Evolutionary conservation across 2,113 vertebrate species (phyloP).

Genomic region (Chamaea fasciata): DNA sequence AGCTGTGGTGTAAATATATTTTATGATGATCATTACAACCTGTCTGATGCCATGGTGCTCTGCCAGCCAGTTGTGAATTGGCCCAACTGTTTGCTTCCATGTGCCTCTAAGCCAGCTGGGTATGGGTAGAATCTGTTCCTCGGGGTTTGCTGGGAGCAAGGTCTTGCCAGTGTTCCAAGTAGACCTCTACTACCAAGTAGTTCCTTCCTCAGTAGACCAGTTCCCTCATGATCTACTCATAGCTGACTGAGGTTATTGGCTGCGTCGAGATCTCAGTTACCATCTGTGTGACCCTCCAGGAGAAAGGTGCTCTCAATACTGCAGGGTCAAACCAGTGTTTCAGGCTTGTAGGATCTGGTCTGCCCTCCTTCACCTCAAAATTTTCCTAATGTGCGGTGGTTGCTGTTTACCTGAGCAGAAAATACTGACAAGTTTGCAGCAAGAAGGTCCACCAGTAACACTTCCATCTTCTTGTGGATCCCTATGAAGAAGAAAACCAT

Average conservation of each 20-base stretch:
- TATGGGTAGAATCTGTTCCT: neutral
- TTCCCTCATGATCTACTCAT: neutral
- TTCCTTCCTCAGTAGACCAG: neutral
- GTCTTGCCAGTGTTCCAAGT: neutral
- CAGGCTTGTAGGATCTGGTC: neutral
- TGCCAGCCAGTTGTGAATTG: neutral
- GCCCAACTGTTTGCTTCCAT: rapidly evolving
- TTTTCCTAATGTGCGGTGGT: neutral
- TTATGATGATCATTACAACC: neutral
- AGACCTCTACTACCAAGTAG: no score
- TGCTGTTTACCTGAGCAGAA: neutral
- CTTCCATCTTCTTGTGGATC: neutral
- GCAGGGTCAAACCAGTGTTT: neutral
- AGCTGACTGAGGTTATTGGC: neutral
- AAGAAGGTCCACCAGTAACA: neutral
- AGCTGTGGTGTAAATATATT: neutral
- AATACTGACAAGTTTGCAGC: neutral
- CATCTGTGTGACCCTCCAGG: neutral
- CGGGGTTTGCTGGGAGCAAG: neutral
- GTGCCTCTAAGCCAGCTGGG: neutral
- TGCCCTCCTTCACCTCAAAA: neutral
- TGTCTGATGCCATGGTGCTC: neutral
- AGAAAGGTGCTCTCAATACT: neutral
- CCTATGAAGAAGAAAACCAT: neutral
- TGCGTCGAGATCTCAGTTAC: neutral